Evolutionary conservation across 1,140 invertebrate species (phyloP), one percentile per base, ranked within the genome.

Genomic region (Pemphigus obesinymphae): DNA sequence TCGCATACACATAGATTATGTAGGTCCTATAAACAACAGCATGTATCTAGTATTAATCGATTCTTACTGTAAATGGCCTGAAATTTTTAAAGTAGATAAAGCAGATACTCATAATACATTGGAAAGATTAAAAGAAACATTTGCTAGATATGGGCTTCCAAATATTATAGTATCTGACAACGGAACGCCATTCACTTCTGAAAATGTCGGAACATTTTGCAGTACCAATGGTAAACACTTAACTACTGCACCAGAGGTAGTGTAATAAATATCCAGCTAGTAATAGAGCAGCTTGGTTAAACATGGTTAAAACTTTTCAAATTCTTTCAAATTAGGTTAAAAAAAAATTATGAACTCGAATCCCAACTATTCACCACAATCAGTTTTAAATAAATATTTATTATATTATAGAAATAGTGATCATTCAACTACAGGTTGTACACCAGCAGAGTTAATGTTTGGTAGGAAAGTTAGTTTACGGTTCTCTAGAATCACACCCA

Each of bases 301-400:
- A 88, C 50, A 83, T 85, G 0, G 87, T 88, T 3, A 86, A 86
- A 84, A 85, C 83, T 2, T 83, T n/a, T n/a, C n/a, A n/a, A n/a
- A n/a, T n/a, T n/a, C n/a, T n/a, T n/a, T 88, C 55, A 88, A 88
- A 83, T 86, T 84, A 75, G 83, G 82, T 5, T 84, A 87, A 5
- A 75, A 72, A 23, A 73, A 50, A 40, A 43, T 26, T n/a, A 4
- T n/a, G n/a, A n/a, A n/a, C n/a, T n/a, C n/a, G n/a, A n/a, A n/a
- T n/a, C n/a, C n/a, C n/a, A n/a, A n/a, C n/a, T n/a, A n/a, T n/a
- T n/a, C n/a, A n/a, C n/a, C n/a, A n/a, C n/a, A n/a, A n/a, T n/a
- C n/a, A n/a, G n/a, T n/a, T n/a, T n/a, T n/a, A n/a, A n/a, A n/a
- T n/a, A n/a, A n/a, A n/a, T n/a, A n/a, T n/a, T n/a, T n/a, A n/a